Percentiles rank a stretch among this genome's conserved stretches.
Evolutionary conservation across 2,888 invertebrate species (phyloP).

Genomic region (Pristionchus entomophagus): DNA sequence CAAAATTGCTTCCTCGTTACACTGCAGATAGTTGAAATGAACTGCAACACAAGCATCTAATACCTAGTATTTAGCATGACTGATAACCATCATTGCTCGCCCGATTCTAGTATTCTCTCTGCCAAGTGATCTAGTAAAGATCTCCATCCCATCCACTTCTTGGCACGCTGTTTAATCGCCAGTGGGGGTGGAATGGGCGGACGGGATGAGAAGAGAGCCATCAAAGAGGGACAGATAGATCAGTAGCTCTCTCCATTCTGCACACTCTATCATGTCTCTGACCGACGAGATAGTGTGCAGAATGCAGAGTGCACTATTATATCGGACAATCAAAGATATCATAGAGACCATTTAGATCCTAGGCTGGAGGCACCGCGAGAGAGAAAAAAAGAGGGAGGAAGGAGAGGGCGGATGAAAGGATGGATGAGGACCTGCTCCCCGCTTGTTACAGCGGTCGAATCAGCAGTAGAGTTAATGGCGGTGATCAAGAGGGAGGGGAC

Average conservation of each 20-base stretch:
- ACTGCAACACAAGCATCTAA: not conserved
- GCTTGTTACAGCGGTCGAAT: slow-evolving; percentile 26
- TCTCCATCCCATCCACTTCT: not conserved
- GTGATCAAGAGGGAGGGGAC: not conserved
- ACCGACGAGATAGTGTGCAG: no score
- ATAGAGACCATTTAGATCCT: not conserved
- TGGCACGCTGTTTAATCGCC: not conserved
- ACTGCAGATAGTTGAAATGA: slow-evolving; percentile 4
- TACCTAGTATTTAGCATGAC: not conserved
- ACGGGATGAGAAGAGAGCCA: no score
- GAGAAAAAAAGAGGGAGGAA: slow-evolving; percentile 5
- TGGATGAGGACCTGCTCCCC: slow-evolving; percentile 6
- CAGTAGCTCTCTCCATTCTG: no score
- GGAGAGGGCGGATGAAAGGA: not conserved
- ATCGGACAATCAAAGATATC: no score
- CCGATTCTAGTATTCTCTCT: not conserved
- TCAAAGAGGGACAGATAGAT: not conserved
- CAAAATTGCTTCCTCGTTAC: slow-evolving; percentile 15
- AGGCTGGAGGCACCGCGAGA: not conserved
- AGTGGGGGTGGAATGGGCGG: slow-evolving; percentile 7
- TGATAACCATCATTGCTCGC: not conserved
- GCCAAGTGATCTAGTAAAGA: not conserved
- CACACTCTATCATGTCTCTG: no score
- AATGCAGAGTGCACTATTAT: no score
- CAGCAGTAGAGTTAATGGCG: slow-evolving; percentile 20